A percentile compares a stretch with the other conserved stretches of the same genome.
phyloP scores from a whole-genome alignment of 2,797 vertebrate species.

The Euphonia xanthogaster region DNA sequence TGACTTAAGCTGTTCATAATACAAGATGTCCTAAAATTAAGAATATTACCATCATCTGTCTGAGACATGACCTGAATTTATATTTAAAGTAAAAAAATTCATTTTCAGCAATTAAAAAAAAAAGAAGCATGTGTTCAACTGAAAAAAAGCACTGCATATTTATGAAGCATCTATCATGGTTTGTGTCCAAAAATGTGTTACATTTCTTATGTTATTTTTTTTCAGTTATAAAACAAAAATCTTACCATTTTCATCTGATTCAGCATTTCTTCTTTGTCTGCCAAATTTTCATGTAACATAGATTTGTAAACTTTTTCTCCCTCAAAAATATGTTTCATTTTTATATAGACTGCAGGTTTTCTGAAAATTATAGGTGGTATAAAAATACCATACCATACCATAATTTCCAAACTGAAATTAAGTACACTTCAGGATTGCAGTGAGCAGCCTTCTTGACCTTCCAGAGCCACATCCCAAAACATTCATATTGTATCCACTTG shows the following conservation, averaged over 20 bases:
- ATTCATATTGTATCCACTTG: not conserved
- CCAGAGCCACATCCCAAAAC: not conserved
- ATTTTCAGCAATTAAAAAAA: not conserved
- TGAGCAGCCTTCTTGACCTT: not conserved
- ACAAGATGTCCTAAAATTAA: conserved; percentile 87
- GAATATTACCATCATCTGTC: not conserved
- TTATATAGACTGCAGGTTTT: not conserved
- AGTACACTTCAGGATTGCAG: not conserved
- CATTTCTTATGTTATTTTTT: not conserved
- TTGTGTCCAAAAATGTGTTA: not conserved
- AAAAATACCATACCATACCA: not conserved
- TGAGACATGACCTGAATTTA: not conserved
- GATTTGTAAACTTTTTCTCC: not conserved
- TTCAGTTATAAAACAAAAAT: not conserved
- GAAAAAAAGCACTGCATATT: not conserved
- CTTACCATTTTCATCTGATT: not conserved
- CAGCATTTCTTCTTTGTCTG: not conserved
- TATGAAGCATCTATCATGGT: not conserved
- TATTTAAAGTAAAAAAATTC: not conserved
- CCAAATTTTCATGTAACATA: not conserved
- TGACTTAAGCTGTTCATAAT: conserved; percentile 96
- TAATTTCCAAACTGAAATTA: not conserved
- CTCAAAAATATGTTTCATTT: not conserved
- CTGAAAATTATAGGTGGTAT: not conserved
- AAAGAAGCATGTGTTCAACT: not conserved